Evolutionary conservation across 2,888 invertebrate species (phyloP).

Genomic region (Caenorhabditis imperialis): DNA sequence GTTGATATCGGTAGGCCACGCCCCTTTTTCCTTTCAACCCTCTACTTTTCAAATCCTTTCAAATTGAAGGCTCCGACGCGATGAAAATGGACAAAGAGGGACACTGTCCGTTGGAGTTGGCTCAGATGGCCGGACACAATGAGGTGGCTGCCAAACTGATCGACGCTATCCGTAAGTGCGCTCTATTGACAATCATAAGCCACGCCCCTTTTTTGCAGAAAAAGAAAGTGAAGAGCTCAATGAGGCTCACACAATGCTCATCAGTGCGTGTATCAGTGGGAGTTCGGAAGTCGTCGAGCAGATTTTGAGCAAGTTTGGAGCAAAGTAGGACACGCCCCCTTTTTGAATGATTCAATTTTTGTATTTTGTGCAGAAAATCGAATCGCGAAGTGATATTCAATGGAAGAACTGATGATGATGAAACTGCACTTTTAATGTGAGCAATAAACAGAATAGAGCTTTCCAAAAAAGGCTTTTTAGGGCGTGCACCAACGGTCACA

Average conservation of each 20-base stretch:
- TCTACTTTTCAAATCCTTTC: too few species aligned
- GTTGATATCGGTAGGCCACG: conserved; percentile 39
- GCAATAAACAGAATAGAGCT: conserved; percentile 76
- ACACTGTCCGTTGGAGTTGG: conserved; percentile 85
- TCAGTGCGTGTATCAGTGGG: conserved; percentile 86
- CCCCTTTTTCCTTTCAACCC: background rate
- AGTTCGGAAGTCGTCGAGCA: conserved; percentile 84
- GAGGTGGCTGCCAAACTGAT: conserved; percentile 76
- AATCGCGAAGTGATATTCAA: conserved; percentile 83
- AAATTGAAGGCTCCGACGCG: conserved; percentile 52
- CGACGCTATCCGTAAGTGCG: conserved; percentile 69
- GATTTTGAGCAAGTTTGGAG: conserved; percentile 76
- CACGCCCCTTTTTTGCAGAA: conserved; percentile 45
- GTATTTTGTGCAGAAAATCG: conserved; percentile 21
- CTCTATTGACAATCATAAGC: background rate
- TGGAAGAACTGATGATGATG: conserved; percentile 89
- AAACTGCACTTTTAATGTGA: conserved; percentile 89
- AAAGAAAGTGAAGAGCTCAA: conserved; percentile 59
- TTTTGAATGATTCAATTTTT: background rate
- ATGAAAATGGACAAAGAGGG: conserved; percentile 81
- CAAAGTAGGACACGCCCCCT: conserved; percentile 24
- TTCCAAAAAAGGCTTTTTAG: conserved; percentile 81
- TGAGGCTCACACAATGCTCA: conserved; percentile 82
- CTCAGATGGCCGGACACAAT: conserved; percentile 84
- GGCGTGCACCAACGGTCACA: conserved; percentile 89